Percentiles rank a stretch among this genome's conserved stretches.
phyloP scores from a whole-genome alignment of 2,888 invertebrate genomes.

The Formica aserva region DNA sequence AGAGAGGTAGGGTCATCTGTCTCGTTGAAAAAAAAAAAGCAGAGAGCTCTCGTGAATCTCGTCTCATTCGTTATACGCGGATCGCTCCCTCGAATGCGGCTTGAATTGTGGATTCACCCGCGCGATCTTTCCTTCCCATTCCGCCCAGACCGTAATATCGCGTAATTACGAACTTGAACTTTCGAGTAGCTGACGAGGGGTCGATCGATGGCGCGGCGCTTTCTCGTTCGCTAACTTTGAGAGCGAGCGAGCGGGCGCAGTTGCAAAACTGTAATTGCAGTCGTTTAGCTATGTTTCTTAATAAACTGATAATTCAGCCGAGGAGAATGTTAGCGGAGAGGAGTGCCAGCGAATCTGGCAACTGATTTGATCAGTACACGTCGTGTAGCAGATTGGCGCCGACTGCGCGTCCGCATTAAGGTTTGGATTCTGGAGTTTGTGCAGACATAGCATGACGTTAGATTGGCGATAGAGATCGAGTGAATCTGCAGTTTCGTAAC shows the following conservation, averaged over 20 bases:
- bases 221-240: conserved; percentile 20
- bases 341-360: not conserved
- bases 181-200: conserved; percentile 33
- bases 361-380: not conserved
- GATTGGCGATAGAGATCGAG: conserved; percentile 17
- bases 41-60: not conserved
- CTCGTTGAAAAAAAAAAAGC: no score
- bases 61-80: no score
- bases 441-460: not conserved
- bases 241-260: conserved; percentile 9
- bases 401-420: not conserved
- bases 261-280: conserved; percentile 31
- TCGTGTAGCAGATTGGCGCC: not conserved
- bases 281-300: conserved; percentile 25
- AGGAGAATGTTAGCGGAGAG: not conserved
- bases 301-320: conserved; percentile 27
- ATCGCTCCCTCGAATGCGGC: not conserved
- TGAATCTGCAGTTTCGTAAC: conserved; percentile 1
- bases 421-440: not conserved
- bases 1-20: not conserved
- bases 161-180: conserved; percentile 53
- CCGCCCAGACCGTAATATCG: not conserved
- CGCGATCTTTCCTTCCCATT: not conserved
- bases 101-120: conserved; percentile 12
- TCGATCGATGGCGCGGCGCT: conserved; percentile 24